phyloP scores from a whole-genome alignment of 2,113 vertebrate species.

The Ictalurus punctatus region DNA sequence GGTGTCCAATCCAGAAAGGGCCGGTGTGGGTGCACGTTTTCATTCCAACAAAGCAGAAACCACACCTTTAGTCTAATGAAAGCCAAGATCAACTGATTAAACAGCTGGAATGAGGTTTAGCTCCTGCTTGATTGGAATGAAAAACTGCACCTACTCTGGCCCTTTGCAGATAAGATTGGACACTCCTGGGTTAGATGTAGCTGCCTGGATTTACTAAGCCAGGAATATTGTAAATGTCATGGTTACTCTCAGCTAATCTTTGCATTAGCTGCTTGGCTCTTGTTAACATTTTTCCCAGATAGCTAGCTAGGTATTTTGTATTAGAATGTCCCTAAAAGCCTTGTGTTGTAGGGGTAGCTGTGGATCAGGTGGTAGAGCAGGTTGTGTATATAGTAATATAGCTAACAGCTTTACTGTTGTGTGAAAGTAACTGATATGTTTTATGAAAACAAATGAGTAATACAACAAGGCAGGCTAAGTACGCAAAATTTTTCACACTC shows the following conservation, averaged over 20 bases:
- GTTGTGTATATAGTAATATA: background rate
- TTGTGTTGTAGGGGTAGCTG: background rate
- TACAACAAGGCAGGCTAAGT: background rate
- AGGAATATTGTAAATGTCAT: background rate
- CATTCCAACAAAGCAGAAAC: no score
- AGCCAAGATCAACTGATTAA: no score
- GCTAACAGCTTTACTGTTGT: background rate
- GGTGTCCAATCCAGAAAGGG: no score
- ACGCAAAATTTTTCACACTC: background rate
- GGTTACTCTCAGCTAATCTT: background rate
- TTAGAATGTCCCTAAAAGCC: background rate
- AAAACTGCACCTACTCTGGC: no score
- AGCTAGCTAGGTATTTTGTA: background rate
- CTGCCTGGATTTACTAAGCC: background rate
- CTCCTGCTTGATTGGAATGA: no score
- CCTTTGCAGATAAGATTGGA: no score
- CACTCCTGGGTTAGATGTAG: background rate
- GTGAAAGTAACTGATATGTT: background rate
- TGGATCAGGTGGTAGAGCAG: no score
- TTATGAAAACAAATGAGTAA: background rate
- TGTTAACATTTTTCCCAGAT: background rate
- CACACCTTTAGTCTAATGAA: no score
- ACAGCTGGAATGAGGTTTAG: no score
- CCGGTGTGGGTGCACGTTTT: no score
- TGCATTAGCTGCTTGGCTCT: background rate